Conservation (phyloP, 2,113 vertebrate genomes). For the Oplegnathus fasciatus region DNA sequence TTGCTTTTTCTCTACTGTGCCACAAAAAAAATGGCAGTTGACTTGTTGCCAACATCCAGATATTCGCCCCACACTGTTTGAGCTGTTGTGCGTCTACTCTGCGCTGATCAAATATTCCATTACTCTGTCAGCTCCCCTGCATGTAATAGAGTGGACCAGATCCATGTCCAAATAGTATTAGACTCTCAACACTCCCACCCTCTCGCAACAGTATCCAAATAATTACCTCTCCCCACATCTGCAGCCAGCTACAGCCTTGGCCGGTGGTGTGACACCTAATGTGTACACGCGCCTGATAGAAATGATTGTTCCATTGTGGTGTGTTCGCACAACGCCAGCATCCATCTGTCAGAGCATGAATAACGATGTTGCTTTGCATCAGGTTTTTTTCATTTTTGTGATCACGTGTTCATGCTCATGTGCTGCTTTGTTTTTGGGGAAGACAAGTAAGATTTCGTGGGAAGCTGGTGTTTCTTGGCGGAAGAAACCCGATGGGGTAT, state of each 20-base stretch:
- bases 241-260: slow-evolving; percentile 30
- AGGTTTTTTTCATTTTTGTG: neutral
- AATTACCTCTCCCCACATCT: slow-evolving; percentile 63
- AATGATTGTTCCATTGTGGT: slow-evolving; percentile 45
- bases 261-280: slow-evolving; percentile 39
- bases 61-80: slow-evolving; percentile 52
- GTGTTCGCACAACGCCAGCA: slow-evolving; percentile 7
- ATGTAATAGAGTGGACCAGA: slow-evolving; percentile 74
- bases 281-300: slow-evolving; percentile 43
- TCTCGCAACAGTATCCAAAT: slow-evolving; percentile 66
- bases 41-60: slow-evolving; percentile 35
- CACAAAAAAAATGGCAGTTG: slow-evolving; percentile 6
- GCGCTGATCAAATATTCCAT: slow-evolving; percentile 78
- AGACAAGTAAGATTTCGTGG: neutral
- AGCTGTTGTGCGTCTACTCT: slow-evolving; percentile 48
- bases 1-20: neutral
- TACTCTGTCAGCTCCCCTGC: slow-evolving; percentile 53
- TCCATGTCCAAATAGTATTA: slow-evolving; percentile 74
- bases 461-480: neutral
- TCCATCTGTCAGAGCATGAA: slow-evolving; percentile 35
- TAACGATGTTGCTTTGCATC: slow-evolving; percentile 21
- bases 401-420: neutral
- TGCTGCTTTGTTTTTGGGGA: neutral
- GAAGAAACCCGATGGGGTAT: neutral
- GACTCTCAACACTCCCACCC: slow-evolving; percentile 63